Conservation (phyloP, 2,797 vertebrate genomes). For the Sternarchorhynchus goeldii region DNA sequence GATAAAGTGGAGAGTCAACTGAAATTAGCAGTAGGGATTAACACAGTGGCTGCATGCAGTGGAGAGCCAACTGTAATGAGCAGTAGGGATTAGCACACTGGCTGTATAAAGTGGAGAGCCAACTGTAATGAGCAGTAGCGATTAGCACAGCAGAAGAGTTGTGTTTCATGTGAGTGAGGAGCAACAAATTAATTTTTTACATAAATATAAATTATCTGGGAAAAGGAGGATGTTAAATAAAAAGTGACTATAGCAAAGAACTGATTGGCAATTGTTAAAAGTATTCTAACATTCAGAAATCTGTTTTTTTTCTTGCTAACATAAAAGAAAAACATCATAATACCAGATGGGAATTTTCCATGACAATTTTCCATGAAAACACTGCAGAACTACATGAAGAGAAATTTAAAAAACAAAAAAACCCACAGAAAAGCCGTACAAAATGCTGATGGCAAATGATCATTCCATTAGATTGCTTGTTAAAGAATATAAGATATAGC, state of each 20-base stretch:
- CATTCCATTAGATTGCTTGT: conserved; percentile 20
- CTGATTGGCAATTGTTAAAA: neutral
- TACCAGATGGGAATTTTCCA: neutral
- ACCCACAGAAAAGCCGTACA: conserved; percentile 26
- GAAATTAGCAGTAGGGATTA: no score
- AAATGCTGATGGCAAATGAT: conserved; percentile 42
- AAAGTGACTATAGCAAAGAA: neutral
- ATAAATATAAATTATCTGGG: neutral
- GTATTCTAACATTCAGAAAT: no score
- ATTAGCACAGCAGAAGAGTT: neutral
- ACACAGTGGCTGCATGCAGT: no score
- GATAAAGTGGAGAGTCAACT: no score
- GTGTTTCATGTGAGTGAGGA: neutral
- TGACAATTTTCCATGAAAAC: neutral
- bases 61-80: no score
- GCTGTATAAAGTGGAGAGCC: conserved; percentile 5
- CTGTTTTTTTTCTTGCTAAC: no score
- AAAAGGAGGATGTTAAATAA: neutral
- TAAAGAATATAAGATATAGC: conserved; percentile 39
- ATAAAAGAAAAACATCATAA: neutral
- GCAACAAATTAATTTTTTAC: neutral
- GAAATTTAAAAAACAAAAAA: no score
- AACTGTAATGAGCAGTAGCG: conserved; percentile 6
- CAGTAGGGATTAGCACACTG: no score
- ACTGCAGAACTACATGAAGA: conserved; percentile 14